Base-by-base conservation (phyloP, 1,140 invertebrate species). In the Probaryconus sp. region DNA sequence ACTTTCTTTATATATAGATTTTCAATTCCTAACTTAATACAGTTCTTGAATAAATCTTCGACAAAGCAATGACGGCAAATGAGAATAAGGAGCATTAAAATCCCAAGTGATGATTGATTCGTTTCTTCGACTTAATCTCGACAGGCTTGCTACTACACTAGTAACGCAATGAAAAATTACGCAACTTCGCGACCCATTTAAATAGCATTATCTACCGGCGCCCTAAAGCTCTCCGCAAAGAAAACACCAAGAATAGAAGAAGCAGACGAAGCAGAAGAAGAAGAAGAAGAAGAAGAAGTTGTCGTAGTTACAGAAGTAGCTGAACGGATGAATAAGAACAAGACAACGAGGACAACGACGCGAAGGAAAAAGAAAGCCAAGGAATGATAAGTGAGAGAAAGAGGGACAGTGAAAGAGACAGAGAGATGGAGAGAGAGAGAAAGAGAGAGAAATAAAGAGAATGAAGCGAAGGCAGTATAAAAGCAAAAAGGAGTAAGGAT, bases 261-360 rank as follows among this genome's bases (percentile, higher is more conserved):
- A 69, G 53, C 63, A 56, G 43, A 72, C 64, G 64, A 63, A 61
- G 75, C 65, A 70, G 43, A 20, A 70, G 21, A 42, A 56, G 65
- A 56, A 42, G 35, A 55, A 43, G 51, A 71, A 61, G 13, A n/a
- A n/a, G 20, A 17, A 33, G 50, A 53, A 69, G 53, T 67, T 61
- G 43, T 75, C 64, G 64, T 67, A 61, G 75, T 69, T 73, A 38
- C 26, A 70, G 21, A 42, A 56, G 65, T 61, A 42, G 35, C 61
- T 42, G 51, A 71, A 61, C 28, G 55, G 30, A 70, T 71, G 58
- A 67, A 69, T 58, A 74, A 72, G 74, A 69, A 61, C 48, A 45
- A 64, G 60, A 60, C 43, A 28, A 47, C 14, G 48, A 11, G 42
- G 40, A 35, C 56, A 40, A 28, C 43, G 28, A 2, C 16, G 24